These are phyloP conservation scores for Gonatopus flavifemur DNA, from an alignment of 1,140 invertebrate genomes.

Conservation along the genomic window DNA sequence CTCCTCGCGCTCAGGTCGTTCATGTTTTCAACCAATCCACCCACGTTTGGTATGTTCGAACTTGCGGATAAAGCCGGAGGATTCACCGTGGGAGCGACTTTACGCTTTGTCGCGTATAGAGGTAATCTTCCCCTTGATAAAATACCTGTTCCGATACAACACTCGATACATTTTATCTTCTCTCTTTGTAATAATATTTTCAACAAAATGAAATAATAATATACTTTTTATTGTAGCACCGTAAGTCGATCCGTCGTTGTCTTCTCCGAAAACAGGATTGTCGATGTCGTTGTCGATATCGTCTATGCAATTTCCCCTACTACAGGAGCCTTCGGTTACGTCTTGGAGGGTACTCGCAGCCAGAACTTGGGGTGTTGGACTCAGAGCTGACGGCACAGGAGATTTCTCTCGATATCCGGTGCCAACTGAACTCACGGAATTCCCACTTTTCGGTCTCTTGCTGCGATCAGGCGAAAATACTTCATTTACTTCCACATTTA, in stretches of 20 bases:
- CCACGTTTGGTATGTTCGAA: slow-evolving; percentile 52
- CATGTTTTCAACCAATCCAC: slow-evolving; percentile 54
- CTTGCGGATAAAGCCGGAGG: slow-evolving; percentile 51
- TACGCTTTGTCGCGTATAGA: slow-evolving; percentile 49
- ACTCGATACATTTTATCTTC: not conserved
- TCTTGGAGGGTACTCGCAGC: slow-evolving; percentile 49
- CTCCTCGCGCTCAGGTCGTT: slow-evolving; percentile 50
- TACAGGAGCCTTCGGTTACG: slow-evolving; percentile 28
- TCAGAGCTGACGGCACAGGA: slow-evolving; percentile 48
- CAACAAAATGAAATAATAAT: slow-evolving; percentile 10
- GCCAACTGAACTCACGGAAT: slow-evolving; percentile 49
- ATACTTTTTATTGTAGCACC: slow-evolving; percentile 60
- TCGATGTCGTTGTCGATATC: slow-evolving; percentile 40
- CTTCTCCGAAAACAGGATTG: slow-evolving; percentile 51
- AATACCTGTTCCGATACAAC: slow-evolving; percentile 32
- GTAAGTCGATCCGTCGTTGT: slow-evolving; percentile 44
- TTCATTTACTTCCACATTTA: not conserved
- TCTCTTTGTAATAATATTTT: not conserved
- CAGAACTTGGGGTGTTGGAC: slow-evolving; percentile 50
- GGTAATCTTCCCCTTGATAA: slow-evolving; percentile 40
- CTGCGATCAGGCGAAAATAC: slow-evolving; percentile 40
- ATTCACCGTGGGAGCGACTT: slow-evolving; percentile 55
- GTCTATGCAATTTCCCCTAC: slow-evolving; percentile 13
- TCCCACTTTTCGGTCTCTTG: slow-evolving; percentile 57
- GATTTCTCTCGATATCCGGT: slow-evolving; percentile 54